A percentile compares a stretch with the other conserved stretches of the same genome.
Evolutionary conservation across 1,140 invertebrate species (phyloP).

Genomic region (Drosophila pseudoobscura): DNA sequence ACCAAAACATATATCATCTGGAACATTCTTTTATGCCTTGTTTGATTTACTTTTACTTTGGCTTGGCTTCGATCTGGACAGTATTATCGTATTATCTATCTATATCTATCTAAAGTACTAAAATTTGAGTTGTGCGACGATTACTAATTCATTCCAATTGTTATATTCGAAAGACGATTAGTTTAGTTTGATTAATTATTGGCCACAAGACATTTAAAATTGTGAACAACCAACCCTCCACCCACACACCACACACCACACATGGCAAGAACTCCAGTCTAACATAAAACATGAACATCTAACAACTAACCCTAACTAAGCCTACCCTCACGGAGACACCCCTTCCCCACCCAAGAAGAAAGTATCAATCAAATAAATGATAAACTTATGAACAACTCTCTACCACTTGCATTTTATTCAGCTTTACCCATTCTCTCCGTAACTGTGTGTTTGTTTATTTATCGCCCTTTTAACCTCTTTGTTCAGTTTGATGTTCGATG

Average conservation of each 20-base stretch:
- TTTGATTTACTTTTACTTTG: conserved; percentile 42
- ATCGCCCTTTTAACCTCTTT: conserved; percentile 24
- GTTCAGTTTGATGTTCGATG: conserved; percentile 15
- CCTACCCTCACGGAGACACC: conserved; percentile 19
- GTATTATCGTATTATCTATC: conserved; percentile 12
- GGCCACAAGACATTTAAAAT: conserved; percentile 47
- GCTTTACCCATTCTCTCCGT: conserved; percentile 16
- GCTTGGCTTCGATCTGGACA: conserved; percentile 27
- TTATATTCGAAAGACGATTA: conserved; percentile 27
- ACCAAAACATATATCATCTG: conserved; percentile 29
- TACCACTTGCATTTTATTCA: conserved; percentile 48
- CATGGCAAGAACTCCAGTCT: too few relatives aligned
- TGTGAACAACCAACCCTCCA: conserved; percentile 41
- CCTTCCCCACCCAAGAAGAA: neutral
- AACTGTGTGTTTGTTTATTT: conserved; percentile 29
- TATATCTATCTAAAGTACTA: conserved; percentile 18
- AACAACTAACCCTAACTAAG: conserved; percentile 20
- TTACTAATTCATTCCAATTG: conserved; percentile 51
- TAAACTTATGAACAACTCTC: conserved; percentile 48
- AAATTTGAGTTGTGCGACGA: conserved; percentile 38
- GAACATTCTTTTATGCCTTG: conserved; percentile 8
- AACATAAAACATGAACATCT: conserved; percentile 1
- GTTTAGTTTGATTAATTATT: conserved; percentile 34
- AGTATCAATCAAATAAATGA: conserved; percentile 44
- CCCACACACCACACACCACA: neutral